Evolutionary conservation across 2,113 vertebrate species (phyloP).

Genomic region (Haliaeetus leucogaster): DNA sequence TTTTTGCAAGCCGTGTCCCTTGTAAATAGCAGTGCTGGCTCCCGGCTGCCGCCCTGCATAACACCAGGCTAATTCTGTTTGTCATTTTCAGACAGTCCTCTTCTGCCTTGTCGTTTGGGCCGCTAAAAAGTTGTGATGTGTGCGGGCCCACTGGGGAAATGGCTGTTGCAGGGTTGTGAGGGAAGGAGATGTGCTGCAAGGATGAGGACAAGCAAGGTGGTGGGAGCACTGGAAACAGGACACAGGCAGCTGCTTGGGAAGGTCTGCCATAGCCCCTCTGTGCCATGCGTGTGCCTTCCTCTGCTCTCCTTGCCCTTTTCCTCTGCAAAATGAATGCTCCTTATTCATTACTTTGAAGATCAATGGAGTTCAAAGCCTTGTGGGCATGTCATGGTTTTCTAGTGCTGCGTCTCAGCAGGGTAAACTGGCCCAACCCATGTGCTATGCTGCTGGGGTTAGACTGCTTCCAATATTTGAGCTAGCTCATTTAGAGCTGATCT

Average conservation of each 20-base stretch:
- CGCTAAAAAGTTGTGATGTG: constrained; percentile 47
- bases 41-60: constrained; percentile 50
- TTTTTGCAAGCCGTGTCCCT: constrained; percentile 35
- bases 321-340: background rate
- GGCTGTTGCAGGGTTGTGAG: background rate
- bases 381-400: background rate
- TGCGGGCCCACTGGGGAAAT: constrained; percentile 18
- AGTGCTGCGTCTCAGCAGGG: background rate
- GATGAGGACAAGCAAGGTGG: background rate
- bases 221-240: background rate
- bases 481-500: background rate
- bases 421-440: background rate
- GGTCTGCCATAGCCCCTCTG: background rate
- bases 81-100: constrained; percentile 69
- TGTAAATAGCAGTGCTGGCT: constrained; percentile 68
- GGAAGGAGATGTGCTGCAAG: background rate
- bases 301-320: background rate
- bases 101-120: constrained; percentile 30
- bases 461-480: background rate
- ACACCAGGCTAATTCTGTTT: constrained; percentile 67
- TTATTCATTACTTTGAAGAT: background rate
- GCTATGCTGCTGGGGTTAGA: background rate
- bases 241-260: background rate
- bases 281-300: background rate
- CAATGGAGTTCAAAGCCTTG: background rate